Conservation (phyloP, 2,888 invertebrate genomes). For the Diplazon laetatorius region DNA sequence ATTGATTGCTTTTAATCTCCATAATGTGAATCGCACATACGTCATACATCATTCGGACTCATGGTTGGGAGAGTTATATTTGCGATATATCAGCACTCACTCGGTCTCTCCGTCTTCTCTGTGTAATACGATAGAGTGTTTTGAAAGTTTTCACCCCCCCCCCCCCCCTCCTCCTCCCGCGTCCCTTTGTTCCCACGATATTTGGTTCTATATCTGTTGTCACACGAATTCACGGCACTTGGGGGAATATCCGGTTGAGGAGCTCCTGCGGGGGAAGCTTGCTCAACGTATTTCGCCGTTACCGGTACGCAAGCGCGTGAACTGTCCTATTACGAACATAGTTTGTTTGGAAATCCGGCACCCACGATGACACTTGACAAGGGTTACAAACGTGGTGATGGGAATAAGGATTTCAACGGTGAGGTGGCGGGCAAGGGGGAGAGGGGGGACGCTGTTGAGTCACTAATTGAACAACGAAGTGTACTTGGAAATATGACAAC, state of each 20-base stretch:
- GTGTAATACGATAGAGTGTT: background rate
- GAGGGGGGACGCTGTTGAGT: slow-evolving; percentile 66
- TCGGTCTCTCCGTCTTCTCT: background rate
- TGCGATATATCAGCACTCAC: slow-evolving; percentile 9
- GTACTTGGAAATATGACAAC: slow-evolving; percentile 75
- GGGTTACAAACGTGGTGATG: slow-evolving; percentile 44
- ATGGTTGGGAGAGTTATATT: slow-evolving; percentile 21
- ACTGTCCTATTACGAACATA: slow-evolving; percentile 54
- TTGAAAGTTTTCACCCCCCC: no score
- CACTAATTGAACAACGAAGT: slow-evolving; percentile 77
- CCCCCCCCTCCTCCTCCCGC: no score
- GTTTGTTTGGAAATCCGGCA: slow-evolving; percentile 53
- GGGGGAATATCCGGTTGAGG: slow-evolving; percentile 41
- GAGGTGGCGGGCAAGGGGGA: no score
- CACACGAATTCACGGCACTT: slow-evolving; percentile 43
- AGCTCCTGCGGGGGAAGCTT: slow-evolving; percentile 48
- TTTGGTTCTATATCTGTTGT: slow-evolving; percentile 32
- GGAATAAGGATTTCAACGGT: slow-evolving; percentile 30
- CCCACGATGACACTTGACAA: slow-evolving; percentile 59
- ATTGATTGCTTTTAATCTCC: slow-evolving; percentile 37
- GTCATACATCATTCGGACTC: slow-evolving; percentile 9
- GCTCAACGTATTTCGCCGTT: background rate
- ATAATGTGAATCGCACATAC: background rate
- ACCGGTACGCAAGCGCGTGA: slow-evolving; percentile 12
- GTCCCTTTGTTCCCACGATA: slow-evolving; percentile 14